A percentile compares a stretch with the other conserved stretches of the same genome.
phyloP scores from a whole-genome alignment of 2,797 vertebrate genomes.

The Dendrocincla tyrannina region DNA sequence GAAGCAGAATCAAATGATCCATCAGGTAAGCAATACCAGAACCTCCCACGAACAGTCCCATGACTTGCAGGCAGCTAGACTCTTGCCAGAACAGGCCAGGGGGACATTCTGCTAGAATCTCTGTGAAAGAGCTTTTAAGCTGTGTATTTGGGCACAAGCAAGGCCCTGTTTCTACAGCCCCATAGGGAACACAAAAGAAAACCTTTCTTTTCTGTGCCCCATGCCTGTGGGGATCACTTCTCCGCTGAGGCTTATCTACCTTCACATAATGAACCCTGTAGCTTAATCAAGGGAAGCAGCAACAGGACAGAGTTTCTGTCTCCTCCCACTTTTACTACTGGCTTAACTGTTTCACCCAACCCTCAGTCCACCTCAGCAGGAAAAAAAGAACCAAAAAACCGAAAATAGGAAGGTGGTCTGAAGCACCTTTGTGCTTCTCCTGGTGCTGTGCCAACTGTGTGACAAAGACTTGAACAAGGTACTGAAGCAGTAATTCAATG shows the following conservation, averaged over 20 bases:
- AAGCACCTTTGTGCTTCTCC: not conserved
- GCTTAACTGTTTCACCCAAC: not conserved
- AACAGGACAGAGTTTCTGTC: not conserved
- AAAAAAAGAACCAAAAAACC: accelerated
- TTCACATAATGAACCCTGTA: not conserved
- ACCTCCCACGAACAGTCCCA: not conserved
- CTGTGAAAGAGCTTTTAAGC: not conserved
- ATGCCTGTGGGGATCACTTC: not conserved
- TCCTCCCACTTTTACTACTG: not conserved
- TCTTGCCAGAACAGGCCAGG: not conserved
- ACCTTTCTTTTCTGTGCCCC: not conserved
- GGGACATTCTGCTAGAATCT: not conserved
- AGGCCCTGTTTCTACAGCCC: not conserved
- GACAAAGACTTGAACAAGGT: not conserved
- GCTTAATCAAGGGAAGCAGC: not conserved
- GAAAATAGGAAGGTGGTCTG: not conserved
- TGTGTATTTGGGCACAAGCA: not conserved
- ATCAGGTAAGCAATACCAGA: not conserved
- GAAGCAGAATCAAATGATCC: not conserved
- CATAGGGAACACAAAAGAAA: not conserved
- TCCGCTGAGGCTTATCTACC: not conserved
- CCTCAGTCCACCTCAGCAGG: not conserved
- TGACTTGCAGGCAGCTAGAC: not conserved
- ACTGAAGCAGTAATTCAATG: not conserved
- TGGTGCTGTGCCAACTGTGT: not conserved